Percentiles rank a stretch among this genome's conserved stretches.
Evolutionary conservation across 2,888 invertebrate species (phyloP).

Genomic region (Protodeltote pygarga): DNA sequence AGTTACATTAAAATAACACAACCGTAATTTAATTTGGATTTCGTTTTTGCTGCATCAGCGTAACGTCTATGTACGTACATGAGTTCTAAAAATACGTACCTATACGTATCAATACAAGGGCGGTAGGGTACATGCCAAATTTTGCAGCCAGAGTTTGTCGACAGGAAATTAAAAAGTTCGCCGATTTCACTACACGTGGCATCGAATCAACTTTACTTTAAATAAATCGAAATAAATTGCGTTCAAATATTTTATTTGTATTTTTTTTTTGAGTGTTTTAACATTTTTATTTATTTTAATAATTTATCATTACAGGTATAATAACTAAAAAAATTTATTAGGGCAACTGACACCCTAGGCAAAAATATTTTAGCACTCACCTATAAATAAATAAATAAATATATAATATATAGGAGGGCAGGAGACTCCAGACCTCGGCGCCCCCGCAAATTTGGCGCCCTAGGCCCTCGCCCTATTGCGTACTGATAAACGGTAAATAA

Average conservation of each 20-base stretch:
- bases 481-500: no score
- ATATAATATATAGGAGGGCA: no score
- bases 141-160: slow-evolving; percentile 45
- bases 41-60: slow-evolving; percentile 7
- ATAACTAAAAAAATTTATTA: no score
- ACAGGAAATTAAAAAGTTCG: slow-evolving; percentile 62
- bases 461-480: no score
- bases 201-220: slow-evolving; percentile 30
- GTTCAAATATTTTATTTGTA: slow-evolving; percentile 8
- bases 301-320: no score
- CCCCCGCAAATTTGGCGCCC: no score
- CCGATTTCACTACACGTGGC: slow-evolving; percentile 49
- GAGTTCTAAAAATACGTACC: slow-evolving; percentile 10
- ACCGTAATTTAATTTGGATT: slow-evolving; percentile 19
- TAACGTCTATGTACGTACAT: slow-evolving; percentile 6
- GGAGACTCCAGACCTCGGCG: no score
- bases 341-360: no score
- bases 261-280: slow-evolving; percentile 1
- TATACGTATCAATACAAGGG: slow-evolving; percentile 7
- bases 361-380: no score
- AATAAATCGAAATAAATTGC: slow-evolving; percentile 32
- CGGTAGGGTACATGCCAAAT: slow-evolving; percentile 26
- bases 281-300: no score
- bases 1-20: slow-evolving; percentile 1
- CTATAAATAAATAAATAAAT: no score